A percentile compares a stretch with the other conserved stretches of the same genome.
phyloP scores from a whole-genome alignment of 2,888 invertebrate species.

The Drymonia ruficornis region DNA sequence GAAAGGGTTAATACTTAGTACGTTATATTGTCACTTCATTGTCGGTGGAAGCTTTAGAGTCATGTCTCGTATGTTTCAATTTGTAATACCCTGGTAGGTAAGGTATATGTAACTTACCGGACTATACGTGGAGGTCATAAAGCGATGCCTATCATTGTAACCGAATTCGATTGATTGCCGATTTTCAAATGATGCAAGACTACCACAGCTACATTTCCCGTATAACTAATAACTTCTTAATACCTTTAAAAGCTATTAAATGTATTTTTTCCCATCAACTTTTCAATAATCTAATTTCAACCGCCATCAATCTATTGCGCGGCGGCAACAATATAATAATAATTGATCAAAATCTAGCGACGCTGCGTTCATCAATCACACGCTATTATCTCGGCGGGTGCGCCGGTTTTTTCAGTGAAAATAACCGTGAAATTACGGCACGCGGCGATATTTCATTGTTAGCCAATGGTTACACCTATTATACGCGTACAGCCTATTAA shows the following conservation, averaged over 20 bases:
- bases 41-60: too few relatives aligned
- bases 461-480: constrained; percentile 5
- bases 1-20: constrained; percentile 10
- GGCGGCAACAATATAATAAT: constrained; percentile 25
- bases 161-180: too few relatives aligned
- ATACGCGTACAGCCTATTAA: background rate
- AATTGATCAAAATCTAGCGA: constrained; percentile 34
- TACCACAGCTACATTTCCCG: too few relatives aligned
- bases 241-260: too few relatives aligned
- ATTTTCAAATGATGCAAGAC: too few relatives aligned
- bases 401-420: constrained; percentile 2
- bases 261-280: background rate
- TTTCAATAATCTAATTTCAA: constrained; percentile 21
- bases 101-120: too few relatives aligned
- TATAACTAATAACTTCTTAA: too few relatives aligned
- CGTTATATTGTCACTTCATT: too few relatives aligned
- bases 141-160: too few relatives aligned
- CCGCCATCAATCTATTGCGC: constrained; percentile 33
- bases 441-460: constrained; percentile 3
- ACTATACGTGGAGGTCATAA: too few relatives aligned
- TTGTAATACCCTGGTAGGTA: too few relatives aligned
- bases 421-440: constrained; percentile 4
- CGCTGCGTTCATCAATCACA: constrained; percentile 31
- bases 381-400: constrained; percentile 17
- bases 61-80: too few relatives aligned